A percentile compares a stretch with the other conserved stretches of the same genome.
phyloP scores from a whole-genome alignment of 2,113 vertebrate species.

The Pygathrix nemaeus region DNA sequence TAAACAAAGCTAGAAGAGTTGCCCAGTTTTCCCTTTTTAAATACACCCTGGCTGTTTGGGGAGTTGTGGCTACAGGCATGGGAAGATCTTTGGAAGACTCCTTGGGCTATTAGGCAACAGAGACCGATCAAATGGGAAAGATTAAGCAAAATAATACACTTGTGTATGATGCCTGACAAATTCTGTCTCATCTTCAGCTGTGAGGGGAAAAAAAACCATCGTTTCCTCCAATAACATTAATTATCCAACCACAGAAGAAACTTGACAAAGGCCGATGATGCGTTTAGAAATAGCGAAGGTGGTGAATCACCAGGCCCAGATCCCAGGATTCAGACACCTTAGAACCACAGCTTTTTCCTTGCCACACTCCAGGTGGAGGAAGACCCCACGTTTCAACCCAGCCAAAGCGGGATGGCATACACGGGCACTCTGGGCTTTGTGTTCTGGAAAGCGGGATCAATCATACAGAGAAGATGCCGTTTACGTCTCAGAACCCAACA shows the following conservation, averaged over 20 bases:
- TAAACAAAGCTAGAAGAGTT: neutral
- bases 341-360: neutral
- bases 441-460: neutral
- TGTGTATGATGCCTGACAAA: conserved; percentile 25
- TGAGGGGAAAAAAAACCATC: conserved; percentile 48
- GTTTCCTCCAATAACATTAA: conserved; percentile 67
- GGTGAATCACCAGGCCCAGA: conserved; percentile 52
- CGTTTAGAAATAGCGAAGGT: conserved; percentile 62
- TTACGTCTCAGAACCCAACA: neutral
- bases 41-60: neutral
- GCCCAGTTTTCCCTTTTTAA: neutral
- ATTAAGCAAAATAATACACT: conserved; percentile 56
- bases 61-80: neutral
- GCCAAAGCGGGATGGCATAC: neutral
- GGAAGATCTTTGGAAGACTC: conserved; percentile 21
- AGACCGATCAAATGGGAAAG: conserved; percentile 11
- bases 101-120: neutral
- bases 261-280: conserved; percentile 25
- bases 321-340: conserved; percentile 14
- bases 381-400: neutral
- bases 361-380: neutral
- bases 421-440: neutral
- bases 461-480: neutral
- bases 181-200: conserved; percentile 51
- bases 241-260: conserved; percentile 60